A percentile compares a stretch with the other conserved stretches of the same genome.
These are phyloP conservation scores for Zeugodacus cucurbitae DNA, from an alignment of 1,140 invertebrate genomes.

Conservation along the genomic window DNA sequence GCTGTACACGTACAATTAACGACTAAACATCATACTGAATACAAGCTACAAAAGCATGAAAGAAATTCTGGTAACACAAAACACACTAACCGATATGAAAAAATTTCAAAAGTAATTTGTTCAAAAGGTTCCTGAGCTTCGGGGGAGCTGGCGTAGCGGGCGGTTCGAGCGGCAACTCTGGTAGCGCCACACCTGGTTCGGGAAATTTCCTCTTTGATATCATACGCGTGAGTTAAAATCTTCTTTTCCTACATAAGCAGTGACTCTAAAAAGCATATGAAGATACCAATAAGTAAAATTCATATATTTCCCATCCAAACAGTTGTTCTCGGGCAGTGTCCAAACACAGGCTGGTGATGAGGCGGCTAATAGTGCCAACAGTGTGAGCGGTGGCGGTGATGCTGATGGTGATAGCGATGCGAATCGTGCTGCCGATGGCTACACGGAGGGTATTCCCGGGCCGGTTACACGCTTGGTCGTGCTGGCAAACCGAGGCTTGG, in stretches of 20 bases:
- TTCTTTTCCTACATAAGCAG: too few species aligned
- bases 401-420: conserved; percentile 57
- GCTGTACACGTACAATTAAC: neutral
- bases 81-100: conserved; percentile 34
- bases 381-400: conserved; percentile 68
- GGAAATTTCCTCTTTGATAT: conserved; percentile 90
- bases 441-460: conserved; percentile 82
- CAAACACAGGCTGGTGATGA: conserved; percentile 72
- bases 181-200: conserved; percentile 70
- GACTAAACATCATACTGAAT: neutral
- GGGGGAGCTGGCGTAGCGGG: conserved; percentile 69
- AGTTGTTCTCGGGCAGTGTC: conserved; percentile 79
- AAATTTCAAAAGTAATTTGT: conserved; percentile 58
- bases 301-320: neutral
- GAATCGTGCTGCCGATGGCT: conserved; percentile 71
- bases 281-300: too few species aligned
- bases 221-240: conserved; percentile 76
- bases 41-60: conserved; percentile 28
- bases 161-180: conserved; percentile 59
- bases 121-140: conserved; percentile 77
- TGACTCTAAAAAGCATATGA: too few species aligned
- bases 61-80: conserved; percentile 45
- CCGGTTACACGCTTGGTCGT: conserved; percentile 86
- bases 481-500: conserved; percentile 83
- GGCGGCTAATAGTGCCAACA: conserved; percentile 67